A percentile compares a stretch with the other conserved stretches of the same genome.
These are phyloP conservation scores for Drosophila sordidula DNA, from an alignment of 2,888 invertebrate species.

Conservation along the genomic window DNA sequence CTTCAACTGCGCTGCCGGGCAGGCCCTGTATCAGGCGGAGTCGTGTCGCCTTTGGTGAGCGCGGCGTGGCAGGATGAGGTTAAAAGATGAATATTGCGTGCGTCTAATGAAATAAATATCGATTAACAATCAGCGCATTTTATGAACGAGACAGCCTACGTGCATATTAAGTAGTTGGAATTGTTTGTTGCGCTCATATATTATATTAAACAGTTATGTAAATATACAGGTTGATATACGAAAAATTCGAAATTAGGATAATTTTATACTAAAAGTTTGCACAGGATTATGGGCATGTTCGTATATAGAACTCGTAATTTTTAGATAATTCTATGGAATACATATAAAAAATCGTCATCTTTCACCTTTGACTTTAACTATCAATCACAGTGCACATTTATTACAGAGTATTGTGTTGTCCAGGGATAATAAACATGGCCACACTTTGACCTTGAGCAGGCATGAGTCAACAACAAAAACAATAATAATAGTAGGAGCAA, in stretches of 20 bases:
- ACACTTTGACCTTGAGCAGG: constrained; percentile 58
- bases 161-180: constrained; percentile 5
- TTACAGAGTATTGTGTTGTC: constrained; percentile 2
- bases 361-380: too few species aligned
- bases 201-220: not conserved
- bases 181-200: not conserved
- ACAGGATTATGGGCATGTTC: too few species aligned
- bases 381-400: too few species aligned
- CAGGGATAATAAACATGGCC: constrained; percentile 16
- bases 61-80: not conserved
- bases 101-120: constrained; percentile 29
- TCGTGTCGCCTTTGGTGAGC: constrained; percentile 73
- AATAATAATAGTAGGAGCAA: constrained; percentile 2
- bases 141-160: not conserved
- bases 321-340: too few species aligned
- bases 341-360: too few species aligned
- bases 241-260: not conserved
- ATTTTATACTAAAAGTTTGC: too few species aligned
- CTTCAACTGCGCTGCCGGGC: constrained; percentile 64
- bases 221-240: not conserved
- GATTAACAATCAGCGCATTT: constrained; percentile 30
- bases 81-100: constrained; percentile 34
- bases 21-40: constrained; percentile 57
- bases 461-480: constrained; percentile 18
- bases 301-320: too few species aligned